Conservation (phyloP, 2,113 vertebrate genomes). For the Labrus mixtus region DNA sequence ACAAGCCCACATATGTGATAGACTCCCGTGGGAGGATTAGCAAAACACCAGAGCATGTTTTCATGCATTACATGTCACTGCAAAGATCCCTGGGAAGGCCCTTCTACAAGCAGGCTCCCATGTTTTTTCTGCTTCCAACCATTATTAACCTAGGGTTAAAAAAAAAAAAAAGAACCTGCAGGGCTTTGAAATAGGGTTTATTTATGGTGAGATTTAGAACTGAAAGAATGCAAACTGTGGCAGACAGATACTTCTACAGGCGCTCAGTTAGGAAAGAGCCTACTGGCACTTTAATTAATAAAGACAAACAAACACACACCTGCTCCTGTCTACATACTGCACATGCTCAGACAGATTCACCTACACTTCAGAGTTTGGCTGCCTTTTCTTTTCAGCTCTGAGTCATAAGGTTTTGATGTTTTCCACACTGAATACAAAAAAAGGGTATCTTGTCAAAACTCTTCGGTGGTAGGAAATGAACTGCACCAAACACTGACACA, state of each 20-base stretch:
- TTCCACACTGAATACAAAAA: conserved; percentile 19
- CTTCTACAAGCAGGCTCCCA: conserved; percentile 20
- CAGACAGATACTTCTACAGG: conserved; percentile 39
- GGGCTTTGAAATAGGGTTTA: conserved; percentile 39
- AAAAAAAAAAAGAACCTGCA: conserved; percentile 33
- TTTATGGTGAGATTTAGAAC: conserved; percentile 57
- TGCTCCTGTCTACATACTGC: conserved; percentile 70
- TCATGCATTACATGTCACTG: conserved; percentile 67
- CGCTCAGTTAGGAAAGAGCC: conserved; percentile 30
- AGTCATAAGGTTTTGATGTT: conserved; percentile 56
- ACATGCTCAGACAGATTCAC: conserved; percentile 76
- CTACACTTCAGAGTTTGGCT: conserved; percentile 50
- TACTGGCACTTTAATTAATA: conserved; percentile 71
- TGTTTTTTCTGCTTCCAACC: conserved; percentile 51
- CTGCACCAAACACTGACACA: conserved; percentile 23
- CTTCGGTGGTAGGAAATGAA: conserved; percentile 34
- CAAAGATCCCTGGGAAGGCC: conserved; percentile 72
- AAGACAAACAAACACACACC: conserved; percentile 72
- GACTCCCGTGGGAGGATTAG: conserved; percentile 73
- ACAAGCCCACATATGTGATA: conserved; percentile 60
- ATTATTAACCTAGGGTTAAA: conserved; percentile 28
- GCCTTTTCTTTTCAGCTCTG: conserved; percentile 61
- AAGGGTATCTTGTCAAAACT: conserved; percentile 37
- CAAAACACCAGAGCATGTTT: conserved; percentile 76
- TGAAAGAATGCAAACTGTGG: conserved; percentile 29